These are phyloP conservation scores for Drosophila insularis DNA, from an alignment of 1,140 invertebrate species.

Conservation along the genomic window DNA sequence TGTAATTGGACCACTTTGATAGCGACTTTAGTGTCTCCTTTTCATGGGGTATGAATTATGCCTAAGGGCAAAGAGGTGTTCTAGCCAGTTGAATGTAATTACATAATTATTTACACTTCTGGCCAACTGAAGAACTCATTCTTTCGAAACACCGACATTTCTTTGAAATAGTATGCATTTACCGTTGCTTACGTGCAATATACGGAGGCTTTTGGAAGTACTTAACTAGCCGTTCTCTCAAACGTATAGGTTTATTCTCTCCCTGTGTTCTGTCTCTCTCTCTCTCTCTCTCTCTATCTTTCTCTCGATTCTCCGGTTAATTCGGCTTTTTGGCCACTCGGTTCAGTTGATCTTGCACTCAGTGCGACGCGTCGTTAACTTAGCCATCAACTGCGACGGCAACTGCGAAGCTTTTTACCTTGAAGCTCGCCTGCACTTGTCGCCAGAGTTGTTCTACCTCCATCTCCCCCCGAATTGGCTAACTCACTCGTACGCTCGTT, in stretches of 20 bases:
- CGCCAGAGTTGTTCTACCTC: slow-evolving; percentile 16
- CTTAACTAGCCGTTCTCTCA: neutral
- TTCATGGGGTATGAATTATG: too few relatives aligned
- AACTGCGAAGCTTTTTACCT: slow-evolving; percentile 57
- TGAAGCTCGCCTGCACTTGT: slow-evolving; percentile 75
- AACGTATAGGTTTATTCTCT: neutral
- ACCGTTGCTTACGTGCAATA: neutral
- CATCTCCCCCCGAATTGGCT: neutral
- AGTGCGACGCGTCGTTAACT: slow-evolving; percentile 30
- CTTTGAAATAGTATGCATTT: neutral
- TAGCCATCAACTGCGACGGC: slow-evolving; percentile 21
- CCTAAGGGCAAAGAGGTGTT: too few relatives aligned
- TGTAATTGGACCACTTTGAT: too few relatives aligned
- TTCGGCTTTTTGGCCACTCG: slow-evolving; percentile 55
- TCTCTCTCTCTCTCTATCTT: slow-evolving; percentile 24
- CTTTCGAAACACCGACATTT: neutral
- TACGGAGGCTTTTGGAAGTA: neutral
- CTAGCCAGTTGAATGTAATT: too few relatives aligned
- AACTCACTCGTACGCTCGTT: neutral
- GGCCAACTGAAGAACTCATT: too few relatives aligned
- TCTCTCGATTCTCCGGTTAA: slow-evolving; percentile 9
- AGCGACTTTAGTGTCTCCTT: too few relatives aligned
- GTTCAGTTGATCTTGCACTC: slow-evolving; percentile 75
- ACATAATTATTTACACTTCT: too few relatives aligned
- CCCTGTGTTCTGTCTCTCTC: neutral